Conservation (phyloP, 2,797 vertebrate genomes). For the Microctenopoma steveboyesi region DNA sequence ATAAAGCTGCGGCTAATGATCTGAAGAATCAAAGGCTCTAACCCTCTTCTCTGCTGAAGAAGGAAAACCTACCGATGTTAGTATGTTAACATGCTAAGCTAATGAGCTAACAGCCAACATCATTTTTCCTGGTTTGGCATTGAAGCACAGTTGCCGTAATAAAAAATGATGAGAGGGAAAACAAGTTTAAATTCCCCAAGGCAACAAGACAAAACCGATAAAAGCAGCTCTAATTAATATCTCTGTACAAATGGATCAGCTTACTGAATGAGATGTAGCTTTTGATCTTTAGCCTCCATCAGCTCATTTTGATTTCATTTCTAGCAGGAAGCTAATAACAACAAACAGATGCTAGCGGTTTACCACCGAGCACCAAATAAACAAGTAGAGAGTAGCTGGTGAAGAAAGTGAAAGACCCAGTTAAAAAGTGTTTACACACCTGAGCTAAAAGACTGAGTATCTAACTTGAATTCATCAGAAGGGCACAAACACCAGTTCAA, state of each 20-base stretch:
- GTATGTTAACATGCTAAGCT: no score
- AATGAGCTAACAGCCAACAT: neutral
- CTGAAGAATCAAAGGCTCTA: no score
- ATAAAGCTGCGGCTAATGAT: no score
- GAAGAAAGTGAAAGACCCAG: neutral
- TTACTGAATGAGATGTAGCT: neutral
- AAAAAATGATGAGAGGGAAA: constrained; percentile 13
- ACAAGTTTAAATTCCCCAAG: neutral
- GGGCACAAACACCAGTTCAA: constrained; percentile 4
- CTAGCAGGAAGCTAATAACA: no score
- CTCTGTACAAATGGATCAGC: neutral
- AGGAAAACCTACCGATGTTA: no score
- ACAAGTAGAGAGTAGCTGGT: no score
- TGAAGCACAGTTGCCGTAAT: neutral
- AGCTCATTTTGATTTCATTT: neutral
- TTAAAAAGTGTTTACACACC: no score
- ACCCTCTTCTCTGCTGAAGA: no score
- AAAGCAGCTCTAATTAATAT: constrained; percentile 4
- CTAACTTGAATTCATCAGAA: constrained; percentile 31
- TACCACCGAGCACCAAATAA: no score
- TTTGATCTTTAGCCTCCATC: neutral
- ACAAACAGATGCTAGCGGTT: no score
- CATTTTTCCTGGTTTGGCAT: neutral
- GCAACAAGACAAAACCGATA: neutral
- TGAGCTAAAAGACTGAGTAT: neutral